These are phyloP conservation scores for Brachymystax lenok DNA, from an alignment of 2,797 vertebrate species.

Conservation along the genomic window DNA sequence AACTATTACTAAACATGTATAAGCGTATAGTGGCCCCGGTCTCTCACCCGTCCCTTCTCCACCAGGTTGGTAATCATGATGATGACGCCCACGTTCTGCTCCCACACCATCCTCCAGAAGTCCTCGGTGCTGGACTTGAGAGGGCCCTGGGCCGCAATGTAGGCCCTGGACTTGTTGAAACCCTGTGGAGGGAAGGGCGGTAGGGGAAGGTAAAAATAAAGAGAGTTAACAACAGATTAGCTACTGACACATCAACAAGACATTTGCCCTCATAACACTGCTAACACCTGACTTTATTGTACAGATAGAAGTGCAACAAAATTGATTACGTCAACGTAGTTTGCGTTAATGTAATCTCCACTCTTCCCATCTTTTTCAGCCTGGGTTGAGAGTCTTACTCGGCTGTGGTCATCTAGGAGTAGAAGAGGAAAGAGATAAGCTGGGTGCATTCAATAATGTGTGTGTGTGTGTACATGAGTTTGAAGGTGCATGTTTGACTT, in stretches of 20 bases:
- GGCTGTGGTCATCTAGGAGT: constrained; percentile 89
- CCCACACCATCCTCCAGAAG: constrained; percentile 99
- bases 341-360: constrained; percentile 95
- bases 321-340: constrained; percentile 91
- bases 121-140: constrained; percentile 90
- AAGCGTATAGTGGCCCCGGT: neutral
- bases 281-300: neutral
- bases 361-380: constrained; percentile 83
- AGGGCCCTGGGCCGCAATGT: constrained; percentile 95
- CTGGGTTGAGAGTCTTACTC: constrained; percentile 85
- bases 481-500: constrained; percentile 60
- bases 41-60: constrained; percentile 92
- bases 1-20: too few species aligned
- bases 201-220: neutral
- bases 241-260: neutral
- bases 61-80: constrained; percentile 98
- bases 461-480: constrained; percentile 2
- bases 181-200: constrained; percentile 72
- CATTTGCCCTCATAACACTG: neutral
- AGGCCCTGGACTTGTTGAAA: constrained; percentile 86
- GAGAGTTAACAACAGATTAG: neutral
- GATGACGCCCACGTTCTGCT: constrained; percentile 90
- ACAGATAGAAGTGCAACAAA: neutral
- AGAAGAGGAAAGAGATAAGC: neutral
- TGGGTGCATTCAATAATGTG: constrained; percentile 14